Evolutionary conservation across 1,140 invertebrate species (phyloP).

Genomic region (Nasonia giraulti): DNA sequence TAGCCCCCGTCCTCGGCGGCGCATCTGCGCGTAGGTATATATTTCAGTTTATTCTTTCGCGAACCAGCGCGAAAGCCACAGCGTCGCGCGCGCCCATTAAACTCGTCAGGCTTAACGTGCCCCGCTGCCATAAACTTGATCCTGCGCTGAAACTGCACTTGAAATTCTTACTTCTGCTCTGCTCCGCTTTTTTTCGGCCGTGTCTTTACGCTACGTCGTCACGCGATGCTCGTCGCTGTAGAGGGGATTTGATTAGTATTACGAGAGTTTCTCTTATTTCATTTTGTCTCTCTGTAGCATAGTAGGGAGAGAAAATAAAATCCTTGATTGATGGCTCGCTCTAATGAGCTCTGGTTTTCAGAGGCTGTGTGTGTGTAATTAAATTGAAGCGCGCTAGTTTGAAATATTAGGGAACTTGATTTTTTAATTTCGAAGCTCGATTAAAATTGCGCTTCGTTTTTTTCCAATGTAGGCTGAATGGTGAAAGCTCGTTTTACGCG

Average conservation of each 20-base stretch:
- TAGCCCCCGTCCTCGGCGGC: background rate
- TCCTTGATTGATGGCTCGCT: background rate
- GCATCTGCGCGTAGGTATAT: slow-evolving; percentile 17
- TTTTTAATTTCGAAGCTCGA: background rate
- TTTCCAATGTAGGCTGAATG: no score
- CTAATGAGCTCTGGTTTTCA: background rate
- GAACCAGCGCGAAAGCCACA: no score
- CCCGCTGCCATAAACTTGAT: slow-evolving; percentile 14
- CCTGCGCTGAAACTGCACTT: slow-evolving; percentile 15
- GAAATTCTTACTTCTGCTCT: background rate
- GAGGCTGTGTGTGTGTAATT: background rate
- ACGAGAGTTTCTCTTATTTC: background rate
- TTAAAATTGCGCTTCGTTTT: no score
- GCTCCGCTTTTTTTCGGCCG: background rate
- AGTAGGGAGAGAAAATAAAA: background rate
- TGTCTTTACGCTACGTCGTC: background rate
- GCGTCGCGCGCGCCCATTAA: background rate
- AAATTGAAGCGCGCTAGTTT: background rate
- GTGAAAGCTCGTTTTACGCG: no score
- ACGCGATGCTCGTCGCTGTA: background rate
- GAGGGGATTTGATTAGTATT: no score
- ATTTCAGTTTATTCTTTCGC: slow-evolving; percentile 13
- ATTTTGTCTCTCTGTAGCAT: background rate
- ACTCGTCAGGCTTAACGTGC: slow-evolving; percentile 4
- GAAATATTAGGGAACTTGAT: background rate